These are phyloP conservation scores for Uloborus plumipes DNA, from an alignment of 2,888 invertebrate genomes.

Conservation along the genomic window DNA sequence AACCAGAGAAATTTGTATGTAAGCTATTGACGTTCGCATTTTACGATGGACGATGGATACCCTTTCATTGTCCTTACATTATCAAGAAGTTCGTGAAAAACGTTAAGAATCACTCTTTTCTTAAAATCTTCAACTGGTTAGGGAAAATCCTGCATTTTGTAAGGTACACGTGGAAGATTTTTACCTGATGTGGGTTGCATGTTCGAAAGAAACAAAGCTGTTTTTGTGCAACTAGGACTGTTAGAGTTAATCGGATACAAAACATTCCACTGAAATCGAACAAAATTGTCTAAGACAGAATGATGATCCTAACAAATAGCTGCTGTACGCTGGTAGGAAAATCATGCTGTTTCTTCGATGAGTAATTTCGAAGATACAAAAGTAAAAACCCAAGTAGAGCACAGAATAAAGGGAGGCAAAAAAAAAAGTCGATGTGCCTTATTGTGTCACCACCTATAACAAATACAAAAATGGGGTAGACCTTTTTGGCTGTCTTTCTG, in stretches of 20 bases:
- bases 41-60: slow-evolving; percentile 9
- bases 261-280: neutral
- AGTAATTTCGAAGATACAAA: slow-evolving; percentile 12
- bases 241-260: slow-evolving; percentile 5
- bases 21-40: slow-evolving; percentile 9
- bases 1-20: slow-evolving; percentile 11
- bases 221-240: slow-evolving; percentile 4
- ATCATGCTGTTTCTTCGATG: neutral
- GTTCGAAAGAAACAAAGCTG: neutral
- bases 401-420: neutral
- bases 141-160: neutral
- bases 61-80: slow-evolving; percentile 9
- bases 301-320: neutral
- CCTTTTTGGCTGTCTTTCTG: neutral
- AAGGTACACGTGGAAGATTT: neutral
- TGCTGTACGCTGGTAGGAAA: slow-evolving; percentile 2
- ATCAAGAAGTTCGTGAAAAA: slow-evolving; percentile 22
- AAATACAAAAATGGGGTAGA: slow-evolving; percentile 16
- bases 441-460: neutral
- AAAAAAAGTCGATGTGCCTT: slow-evolving; percentile 11
- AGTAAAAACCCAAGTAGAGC: neutral
- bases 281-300: neutral
- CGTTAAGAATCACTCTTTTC: neutral
- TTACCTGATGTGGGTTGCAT: too few species aligned
- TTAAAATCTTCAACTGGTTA: neutral